Base-by-base conservation (phyloP, 2,113 vertebrate species). In the Pterocles gutturalis region DNA sequence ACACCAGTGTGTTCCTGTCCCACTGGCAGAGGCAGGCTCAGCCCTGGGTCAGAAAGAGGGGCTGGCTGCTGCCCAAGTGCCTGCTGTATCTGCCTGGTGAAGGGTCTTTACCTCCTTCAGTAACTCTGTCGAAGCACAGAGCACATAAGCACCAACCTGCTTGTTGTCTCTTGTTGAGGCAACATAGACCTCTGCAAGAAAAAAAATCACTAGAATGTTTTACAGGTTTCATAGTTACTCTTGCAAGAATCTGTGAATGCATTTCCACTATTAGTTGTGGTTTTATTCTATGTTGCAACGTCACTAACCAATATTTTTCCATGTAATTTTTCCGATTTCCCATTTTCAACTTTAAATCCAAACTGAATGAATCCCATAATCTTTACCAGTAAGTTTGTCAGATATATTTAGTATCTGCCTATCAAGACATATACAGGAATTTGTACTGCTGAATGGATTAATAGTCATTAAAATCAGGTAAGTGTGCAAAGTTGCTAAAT, bases 31-130 rank as follows among this genome's bases (percentile, higher is more conserved):
- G 31, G 22, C 24, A 33, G 21, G 49, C 14, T 88, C 34, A 86
- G 2, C 7, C 4, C 13, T 61, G 33, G 16, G 10, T 18, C 0
- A 5, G 14, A 64, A 65, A 18, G 5, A 48, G 16, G 11, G 38
- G 3, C 31, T 79, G 34, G 15, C 11, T 77, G 25, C 10, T 38
- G 28, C 21, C 16, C 15, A 31, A 51, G 21, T 7, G 6, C 57
- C 41, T 10, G 5, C 33, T 61, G 4, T 10, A 36, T 49, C n/a
- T 70, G 20, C 16, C n/a, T 43, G 13, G 10, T 34, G 17, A 11
- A 58, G 25, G 1, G 12, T 16, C 28, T 72, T 80, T 38, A 1
- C 7, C 19, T 5, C 0, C 34, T 38, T 61, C 17, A 33, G n/a
- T 8, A 57, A 4, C 20, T 53, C 57, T 66, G 12, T 13, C 22